Conservation (phyloP, 64 coral and sea anemone genomes). For the Montipora capricornis region DNA sequence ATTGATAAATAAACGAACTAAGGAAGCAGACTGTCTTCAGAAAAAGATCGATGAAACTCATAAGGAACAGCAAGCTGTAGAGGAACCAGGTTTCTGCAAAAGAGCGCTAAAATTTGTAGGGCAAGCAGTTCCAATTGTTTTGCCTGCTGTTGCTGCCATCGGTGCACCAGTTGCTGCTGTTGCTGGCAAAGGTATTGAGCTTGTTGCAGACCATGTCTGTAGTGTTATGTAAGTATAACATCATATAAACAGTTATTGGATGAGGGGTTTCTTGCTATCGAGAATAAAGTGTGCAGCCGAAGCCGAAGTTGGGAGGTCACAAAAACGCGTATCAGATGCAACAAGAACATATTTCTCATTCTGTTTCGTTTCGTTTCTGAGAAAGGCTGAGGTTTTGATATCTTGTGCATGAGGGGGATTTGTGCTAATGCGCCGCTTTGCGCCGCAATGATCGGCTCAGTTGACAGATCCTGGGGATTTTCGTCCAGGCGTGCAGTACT, state of each 20-base stretch:
- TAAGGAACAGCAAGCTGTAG: neutral
- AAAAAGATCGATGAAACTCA: neutral
- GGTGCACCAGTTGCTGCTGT: no score
- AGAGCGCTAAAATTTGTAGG: neutral
- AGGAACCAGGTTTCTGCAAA: conserved; percentile 5
- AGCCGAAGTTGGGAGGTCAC: no score
- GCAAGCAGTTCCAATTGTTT: neutral
- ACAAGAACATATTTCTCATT: neutral
- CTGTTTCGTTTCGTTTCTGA: neutral
- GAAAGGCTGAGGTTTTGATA: neutral
- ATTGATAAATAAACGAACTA: neutral
- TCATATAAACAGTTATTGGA: no score
- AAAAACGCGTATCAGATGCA: no score
- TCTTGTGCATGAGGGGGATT: neutral
- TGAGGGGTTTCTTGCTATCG: no score
- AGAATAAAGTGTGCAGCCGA: no score
- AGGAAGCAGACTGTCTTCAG: neutral
- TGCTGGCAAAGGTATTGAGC: no score
- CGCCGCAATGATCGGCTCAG: neutral
- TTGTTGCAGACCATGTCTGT: neutral
- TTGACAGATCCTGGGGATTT: neutral
- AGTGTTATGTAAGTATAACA: neutral
- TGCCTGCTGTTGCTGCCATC: neutral
- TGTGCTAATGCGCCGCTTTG: neutral
- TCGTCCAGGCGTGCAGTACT: neutral